Evolutionary conservation across 2,797 vertebrate genomes (phyloP), one percentile per base, ranked within the genome.

Genomic region (Hirundo rustica): DNA sequence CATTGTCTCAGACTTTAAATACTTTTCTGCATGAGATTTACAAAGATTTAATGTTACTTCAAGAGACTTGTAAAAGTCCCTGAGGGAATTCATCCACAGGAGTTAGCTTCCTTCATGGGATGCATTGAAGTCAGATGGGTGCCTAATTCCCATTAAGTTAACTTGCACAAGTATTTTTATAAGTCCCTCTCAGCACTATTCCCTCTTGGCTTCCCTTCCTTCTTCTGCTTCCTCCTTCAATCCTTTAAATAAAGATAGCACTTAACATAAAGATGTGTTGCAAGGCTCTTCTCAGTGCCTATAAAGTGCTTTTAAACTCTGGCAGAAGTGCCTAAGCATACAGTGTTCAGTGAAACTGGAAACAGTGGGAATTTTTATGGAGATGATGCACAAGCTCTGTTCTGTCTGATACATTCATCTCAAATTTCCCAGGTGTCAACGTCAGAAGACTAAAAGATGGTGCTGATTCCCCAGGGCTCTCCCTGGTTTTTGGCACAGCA

Each of bases 191-290:
- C 50, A 29, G 76, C 79, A 73, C 76, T 89, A 81, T 85, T 94
- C 91, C 82, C 85, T 83, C 62, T 88, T 94, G 93, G 90, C 77
- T 93, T 86, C 32, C 45, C 32, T 86, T 92, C 40, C 29, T 45
- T 80, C 51, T 64, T 78, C 55, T 92, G 26, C 54, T 72, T 91
- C 42, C 19, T 17, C 48, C 58, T 88, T 93, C 80, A 82, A 25
- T 96, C 71, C 93, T 94, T 92, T 92, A 96, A 86, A 90, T 94
- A 94, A 84, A 88, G 91, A 64, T n/a, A 93, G 57, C 60, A 88
- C 76, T 95, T 91, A 90, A 36, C 76, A 90, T 91, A 82, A 88
- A 93, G 64, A 68, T 74, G 57, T 89, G 54, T 91, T 81, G 54
- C 77, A 92, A 85, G 64, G 67, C 77, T 91, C 74, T 51, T 79